A percentile compares a stretch with the other conserved stretches of the same genome.
These are phyloP conservation scores for Sebastes alutus DNA, from an alignment of 2,797 vertebrate genomes.

Conservation along the genomic window DNA sequence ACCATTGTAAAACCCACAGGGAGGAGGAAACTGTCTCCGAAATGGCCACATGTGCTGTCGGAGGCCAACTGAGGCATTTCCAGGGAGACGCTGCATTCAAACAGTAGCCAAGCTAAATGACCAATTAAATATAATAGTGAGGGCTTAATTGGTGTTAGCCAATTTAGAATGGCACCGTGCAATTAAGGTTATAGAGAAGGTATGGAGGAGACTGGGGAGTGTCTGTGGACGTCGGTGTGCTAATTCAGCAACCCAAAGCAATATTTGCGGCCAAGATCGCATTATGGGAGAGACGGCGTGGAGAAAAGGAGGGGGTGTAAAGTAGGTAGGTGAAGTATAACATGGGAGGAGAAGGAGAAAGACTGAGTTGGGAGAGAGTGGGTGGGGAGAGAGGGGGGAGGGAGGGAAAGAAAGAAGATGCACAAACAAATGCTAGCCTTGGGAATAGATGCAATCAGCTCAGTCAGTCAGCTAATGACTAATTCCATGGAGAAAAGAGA, in stretches of 20 bases:
- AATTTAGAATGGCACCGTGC: slow-evolving; percentile 55
- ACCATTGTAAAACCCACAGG: slow-evolving; percentile 57
- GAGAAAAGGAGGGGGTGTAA: not conserved
- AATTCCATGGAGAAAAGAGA: slow-evolving; percentile 65
- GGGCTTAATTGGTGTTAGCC: slow-evolving; percentile 67
- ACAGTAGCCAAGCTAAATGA: slow-evolving; percentile 57
- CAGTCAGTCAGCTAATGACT: slow-evolving; percentile 79
- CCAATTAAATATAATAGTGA: slow-evolving; percentile 72
- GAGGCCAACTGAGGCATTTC: slow-evolving; percentile 56
- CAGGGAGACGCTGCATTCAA: slow-evolving; percentile 55
- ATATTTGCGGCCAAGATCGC: slow-evolving; percentile 20
- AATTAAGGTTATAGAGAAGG: slow-evolving; percentile 64
- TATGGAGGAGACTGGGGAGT: slow-evolving; percentile 23
- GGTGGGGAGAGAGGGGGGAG: slow-evolving; percentile 7
- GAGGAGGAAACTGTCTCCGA: slow-evolving; percentile 53
- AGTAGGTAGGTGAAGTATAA: slow-evolving; percentile 9
- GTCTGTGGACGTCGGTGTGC: slow-evolving; percentile 11
- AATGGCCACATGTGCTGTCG: slow-evolving; percentile 61
- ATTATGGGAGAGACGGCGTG: not conserved
- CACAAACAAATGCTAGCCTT: slow-evolving; percentile 73
- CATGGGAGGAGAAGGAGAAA: slow-evolving; percentile 36
- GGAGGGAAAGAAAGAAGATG: slow-evolving; percentile 45
- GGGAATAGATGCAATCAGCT: slow-evolving; percentile 80
- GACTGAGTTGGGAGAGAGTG: slow-evolving; percentile 15
- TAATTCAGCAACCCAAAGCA: slow-evolving; percentile 26